Evolutionary conservation across 1,140 invertebrate species (phyloP), one percentile per base, ranked within the genome.

Genomic region (Trichonephila clavipes): DNA sequence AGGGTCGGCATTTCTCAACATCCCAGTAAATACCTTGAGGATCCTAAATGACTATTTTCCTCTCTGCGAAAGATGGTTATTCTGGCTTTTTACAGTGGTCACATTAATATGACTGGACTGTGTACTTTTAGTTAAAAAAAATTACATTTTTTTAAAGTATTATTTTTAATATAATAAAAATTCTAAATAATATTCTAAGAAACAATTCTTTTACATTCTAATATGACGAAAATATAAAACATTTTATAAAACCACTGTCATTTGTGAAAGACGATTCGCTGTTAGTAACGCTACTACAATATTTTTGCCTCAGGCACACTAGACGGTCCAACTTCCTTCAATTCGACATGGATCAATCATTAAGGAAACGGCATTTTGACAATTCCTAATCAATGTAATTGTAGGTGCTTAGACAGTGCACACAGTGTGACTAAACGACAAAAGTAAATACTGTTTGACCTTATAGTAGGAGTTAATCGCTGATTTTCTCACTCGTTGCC

Each of bases 261-360:
- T 69, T 24, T 69, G 8, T 24, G 14, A n/a, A 14, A 69, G 19
- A 40, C 40, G 19, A n/a, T 51, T n/a, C n/a, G 24, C 66, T 51
- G 21, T 69, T n/a, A 8, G n/a, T 3, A 10, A 69, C 12, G n/a
- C 66, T n/a, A 10, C 24, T 69, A 12, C 72, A 77, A 77, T 34
- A 40, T 18, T 40, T 18, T 21, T 18, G 72, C 34, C 34, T 7
- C 28, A 16, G 72, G 72, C 72, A 21, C 2, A 19, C 34, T 18
- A 77, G n/a, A 58, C n/a, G 24, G 51, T 85, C 40, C 83, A 21
- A 59, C 21, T 85, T 85, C 83, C 83, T 59, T 28, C 83, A 85
- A 12, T 61, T 85, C 83, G 83, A 85, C 21, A 85, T 59, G 58
- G 83, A 85, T 61, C 83, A 85, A n/a, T 85, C 58, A 28, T 59